Conservation (phyloP, 2,797 vertebrate species). For the Melanotaenia boesemani region DNA sequence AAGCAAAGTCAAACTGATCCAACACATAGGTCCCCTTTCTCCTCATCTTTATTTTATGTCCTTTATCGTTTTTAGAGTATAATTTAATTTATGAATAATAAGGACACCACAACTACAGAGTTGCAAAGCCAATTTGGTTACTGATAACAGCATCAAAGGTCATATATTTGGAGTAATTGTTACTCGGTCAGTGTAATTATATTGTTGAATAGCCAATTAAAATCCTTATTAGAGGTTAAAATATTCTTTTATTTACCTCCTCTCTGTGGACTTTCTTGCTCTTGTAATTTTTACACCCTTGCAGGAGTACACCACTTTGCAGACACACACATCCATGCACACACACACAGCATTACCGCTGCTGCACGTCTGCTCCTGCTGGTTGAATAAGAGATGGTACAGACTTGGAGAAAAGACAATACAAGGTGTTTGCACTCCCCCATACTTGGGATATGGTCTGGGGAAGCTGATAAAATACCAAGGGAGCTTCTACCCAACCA, state of each 20-base stretch:
- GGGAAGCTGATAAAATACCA: conserved; percentile 81
- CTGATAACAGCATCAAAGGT: conserved; percentile 75
- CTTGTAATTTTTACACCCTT: conserved; percentile 57
- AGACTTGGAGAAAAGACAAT: conserved; percentile 78
- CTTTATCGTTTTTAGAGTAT: conserved; percentile 50
- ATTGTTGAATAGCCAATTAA: conserved; percentile 81
- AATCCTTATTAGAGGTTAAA: conserved; percentile 73
- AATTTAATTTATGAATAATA: conserved; percentile 65
- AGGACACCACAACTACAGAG: conserved; percentile 50
- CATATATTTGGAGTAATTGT: conserved; percentile 79
- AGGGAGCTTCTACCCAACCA: conserved; percentile 69
- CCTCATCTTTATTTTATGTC: conserved; percentile 26
- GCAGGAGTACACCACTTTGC: conserved; percentile 22
- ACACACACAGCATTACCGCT: neutral
- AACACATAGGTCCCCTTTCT: conserved; percentile 1
- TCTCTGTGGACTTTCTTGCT: conserved; percentile 65
- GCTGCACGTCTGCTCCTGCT: conserved; percentile 56
- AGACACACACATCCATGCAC: conserved; percentile 8
- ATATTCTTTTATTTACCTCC: conserved; percentile 80
- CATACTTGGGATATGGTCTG: conserved; percentile 76
- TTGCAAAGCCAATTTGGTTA: conserved; percentile 66
- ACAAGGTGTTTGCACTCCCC: conserved; percentile 68
- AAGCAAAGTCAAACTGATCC: conserved; percentile 30
- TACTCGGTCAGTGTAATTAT: conserved; percentile 79
- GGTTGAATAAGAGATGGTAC: conserved; percentile 78